Evolutionary conservation across 1,140 invertebrate genomes (phyloP).

Genomic region (Yoshiicerus persimilis): DNA sequence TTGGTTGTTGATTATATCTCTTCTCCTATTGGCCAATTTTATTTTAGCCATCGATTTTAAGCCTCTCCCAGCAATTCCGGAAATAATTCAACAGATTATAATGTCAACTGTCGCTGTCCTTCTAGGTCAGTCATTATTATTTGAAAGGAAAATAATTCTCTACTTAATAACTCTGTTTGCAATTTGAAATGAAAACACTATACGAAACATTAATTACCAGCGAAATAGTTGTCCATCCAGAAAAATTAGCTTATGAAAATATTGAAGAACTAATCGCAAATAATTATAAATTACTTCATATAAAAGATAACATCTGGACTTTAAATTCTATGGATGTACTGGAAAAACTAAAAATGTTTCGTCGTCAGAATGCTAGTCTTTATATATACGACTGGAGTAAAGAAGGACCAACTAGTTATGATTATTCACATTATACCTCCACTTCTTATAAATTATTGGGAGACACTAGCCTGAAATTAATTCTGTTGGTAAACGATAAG

Average conservation of each 20-base stretch:
- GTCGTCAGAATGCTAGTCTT: not conserved
- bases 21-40: not conserved
- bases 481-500: not conserved
- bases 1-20: not conserved
- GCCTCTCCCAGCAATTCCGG: not conserved
- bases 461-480: not conserved
- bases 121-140: not conserved
- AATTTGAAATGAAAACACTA: not conserved
- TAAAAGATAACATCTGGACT: not conserved
- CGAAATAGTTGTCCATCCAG: not conserved
- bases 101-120: not conserved
- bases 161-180: not conserved
- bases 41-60: not conserved
- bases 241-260: not conserved
- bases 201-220: not conserved
- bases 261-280: not conserved
- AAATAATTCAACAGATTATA: too few species aligned
- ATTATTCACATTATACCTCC: too few species aligned
- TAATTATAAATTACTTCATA: not conserved
- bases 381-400: not conserved
- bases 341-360: not conserved
- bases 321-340: too few species aligned
- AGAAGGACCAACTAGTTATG: not conserved
- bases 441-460: not conserved
- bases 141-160: not conserved